Percentiles rank a stretch among this genome's conserved stretches.
phyloP scores from a whole-genome alignment of 2,113 vertebrate genomes.

The Ictalurus punctatus region DNA sequence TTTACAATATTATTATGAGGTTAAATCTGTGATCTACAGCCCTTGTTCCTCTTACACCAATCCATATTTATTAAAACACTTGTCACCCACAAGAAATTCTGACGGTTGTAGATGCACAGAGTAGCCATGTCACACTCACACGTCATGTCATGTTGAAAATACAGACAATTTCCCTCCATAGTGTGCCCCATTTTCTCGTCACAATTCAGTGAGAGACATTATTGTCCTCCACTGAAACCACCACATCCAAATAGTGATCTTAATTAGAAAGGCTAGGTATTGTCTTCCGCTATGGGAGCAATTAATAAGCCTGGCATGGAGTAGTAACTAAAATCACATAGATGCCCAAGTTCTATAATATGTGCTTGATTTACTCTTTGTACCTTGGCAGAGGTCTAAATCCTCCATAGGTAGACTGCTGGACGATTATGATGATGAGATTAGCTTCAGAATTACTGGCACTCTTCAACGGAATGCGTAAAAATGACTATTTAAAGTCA shows the following conservation, averaged over 20 bases:
- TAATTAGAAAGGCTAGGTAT: constrained; percentile 35
- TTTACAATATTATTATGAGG: too few species aligned
- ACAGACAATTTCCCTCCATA: not conserved
- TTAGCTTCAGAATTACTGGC: not conserved
- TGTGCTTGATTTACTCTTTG: constrained; percentile 5
- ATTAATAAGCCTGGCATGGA: constrained; percentile 34
- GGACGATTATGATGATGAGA: not conserved
- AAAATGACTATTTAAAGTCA: not conserved
- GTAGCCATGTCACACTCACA: too few species aligned
- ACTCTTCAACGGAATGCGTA: not conserved
- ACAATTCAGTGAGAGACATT: constrained; percentile 16
- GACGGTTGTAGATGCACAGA: too few species aligned
- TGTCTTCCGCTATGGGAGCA: not conserved
- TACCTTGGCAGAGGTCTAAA: not conserved
- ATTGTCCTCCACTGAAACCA: constrained; percentile 26
- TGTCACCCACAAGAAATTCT: too few species aligned
- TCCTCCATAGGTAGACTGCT: too few species aligned
- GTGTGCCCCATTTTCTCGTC: constrained; percentile 27
- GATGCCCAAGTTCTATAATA: constrained; percentile 1
- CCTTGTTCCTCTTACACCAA: too few species aligned
- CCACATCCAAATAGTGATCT: constrained; percentile 33
- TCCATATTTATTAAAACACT: too few species aligned
- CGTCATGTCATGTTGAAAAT: too few species aligned
- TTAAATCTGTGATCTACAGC: too few species aligned
- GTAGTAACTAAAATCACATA: constrained; percentile 36